Evolutionary conservation across 2,113 vertebrate species (phyloP), one percentile per base, ranked within the genome.

Genomic region (Alexandromys fortis): DNA sequence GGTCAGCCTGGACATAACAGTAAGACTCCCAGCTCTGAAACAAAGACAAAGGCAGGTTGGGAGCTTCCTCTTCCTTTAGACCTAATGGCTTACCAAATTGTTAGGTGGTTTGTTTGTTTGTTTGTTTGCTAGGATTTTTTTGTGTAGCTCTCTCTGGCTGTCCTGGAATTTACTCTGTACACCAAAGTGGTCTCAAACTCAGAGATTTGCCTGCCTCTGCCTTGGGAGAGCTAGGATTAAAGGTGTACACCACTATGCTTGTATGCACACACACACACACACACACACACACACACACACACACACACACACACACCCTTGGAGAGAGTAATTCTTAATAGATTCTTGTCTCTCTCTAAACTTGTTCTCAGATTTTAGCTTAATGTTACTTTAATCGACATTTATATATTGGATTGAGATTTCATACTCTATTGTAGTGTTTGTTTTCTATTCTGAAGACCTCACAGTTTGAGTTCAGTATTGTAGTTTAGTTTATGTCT

Each of bases 321-420:
- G 30, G 49, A 77, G 76, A 81, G 61, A 47, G 42, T 55, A 65
- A 55, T 83, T 49, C 81, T 65, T 78, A 65, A 52, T 79, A 76
- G 67, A 91, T 70, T 91, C 63, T 93, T 95, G 6, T 91, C 76
- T 92, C 75, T 92, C 79, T 94, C 67, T 81, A 91, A 93, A 45
- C 28, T 91, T 94, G 14, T 91, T 89, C 70, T 61, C 14, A 90
- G 17, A 92, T 83, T 83, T 96, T 86, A 89, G n/a, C 21, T 93
- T 75, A 81, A 3, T 88, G 49, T 86, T 82, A 83, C 75, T 58
- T 77, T 19, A 33, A 85, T 8, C 47, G 92, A 85, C 5, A 93
- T 61, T 88, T 86, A 16, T 75, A 24, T 22, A 19, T 24, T 38
- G 65, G 35, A 89, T 93, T 83, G 79, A 49, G 82, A 89, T 91